Evolutionary conservation across 2,888 invertebrate genomes (phyloP).

Genomic region (Gastrophysa polygoni): DNA sequence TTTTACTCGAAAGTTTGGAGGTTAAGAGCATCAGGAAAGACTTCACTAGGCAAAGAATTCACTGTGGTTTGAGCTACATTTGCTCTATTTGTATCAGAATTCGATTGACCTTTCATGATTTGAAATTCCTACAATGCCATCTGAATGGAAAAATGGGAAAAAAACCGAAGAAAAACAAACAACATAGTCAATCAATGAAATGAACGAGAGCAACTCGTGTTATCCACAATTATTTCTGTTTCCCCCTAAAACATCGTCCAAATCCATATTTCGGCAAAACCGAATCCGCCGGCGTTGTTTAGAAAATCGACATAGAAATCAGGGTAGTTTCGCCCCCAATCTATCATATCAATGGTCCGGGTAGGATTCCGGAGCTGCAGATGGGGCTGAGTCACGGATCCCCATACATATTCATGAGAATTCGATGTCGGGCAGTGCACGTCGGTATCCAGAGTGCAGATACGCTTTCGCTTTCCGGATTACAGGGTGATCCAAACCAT

Average conservation of each 20-base stretch:
- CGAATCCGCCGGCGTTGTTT: conserved; percentile 28
- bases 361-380: conserved; percentile 52
- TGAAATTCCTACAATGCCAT: too few species aligned
- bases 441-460: conserved; percentile 34
- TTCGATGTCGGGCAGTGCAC: conserved; percentile 37
- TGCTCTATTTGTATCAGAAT: too few species aligned
- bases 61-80: too few species aligned
- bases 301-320: conserved; percentile 36
- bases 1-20: too few species aligned
- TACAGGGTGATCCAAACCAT: too few species aligned
- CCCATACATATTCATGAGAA: conserved; percentile 59
- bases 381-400: conserved; percentile 55
- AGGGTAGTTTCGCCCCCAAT: conserved; percentile 53
- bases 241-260: conserved; percentile 13
- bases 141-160: too few species aligned
- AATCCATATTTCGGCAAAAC: conserved; percentile 24
- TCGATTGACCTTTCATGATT: too few species aligned
- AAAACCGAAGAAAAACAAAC: too few species aligned
- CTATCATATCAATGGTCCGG: conserved; percentile 57
- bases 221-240: conserved; percentile 2
- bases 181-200: too few species aligned
- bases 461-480: conserved; percentile 53
- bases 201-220: too few species aligned
- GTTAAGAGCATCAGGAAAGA: too few species aligned
- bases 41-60: too few species aligned